phyloP scores from a whole-genome alignment of 2,113 vertebrate genomes.

The Lepus americanus region DNA sequence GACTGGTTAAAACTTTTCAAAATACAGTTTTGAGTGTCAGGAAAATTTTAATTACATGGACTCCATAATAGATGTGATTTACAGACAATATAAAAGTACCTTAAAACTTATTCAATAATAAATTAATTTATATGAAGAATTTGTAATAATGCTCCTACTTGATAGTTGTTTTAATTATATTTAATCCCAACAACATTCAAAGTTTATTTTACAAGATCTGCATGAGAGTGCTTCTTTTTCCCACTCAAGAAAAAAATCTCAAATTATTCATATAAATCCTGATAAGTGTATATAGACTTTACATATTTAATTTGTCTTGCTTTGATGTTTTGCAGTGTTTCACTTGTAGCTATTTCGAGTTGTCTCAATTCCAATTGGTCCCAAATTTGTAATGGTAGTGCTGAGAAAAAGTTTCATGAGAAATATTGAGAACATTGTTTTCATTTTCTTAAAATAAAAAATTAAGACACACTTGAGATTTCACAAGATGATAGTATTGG shows the following conservation, averaged over 20 bases:
- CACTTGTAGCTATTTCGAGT: background rate
- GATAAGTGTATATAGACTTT: background rate
- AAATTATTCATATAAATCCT: slow-evolving; percentile 31
- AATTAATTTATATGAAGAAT: background rate
- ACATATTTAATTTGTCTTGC: background rate
- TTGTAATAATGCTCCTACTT: background rate
- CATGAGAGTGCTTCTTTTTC: background rate
- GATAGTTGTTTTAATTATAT: background rate
- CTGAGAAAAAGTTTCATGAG: slow-evolving; percentile 21
- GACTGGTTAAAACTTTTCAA: background rate
- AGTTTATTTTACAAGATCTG: background rate
- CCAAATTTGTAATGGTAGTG: slow-evolving; percentile 14
- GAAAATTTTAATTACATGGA: background rate
- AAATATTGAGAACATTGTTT: slow-evolving; percentile 39
- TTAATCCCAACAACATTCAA: background rate
- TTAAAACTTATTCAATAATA: slow-evolving; percentile 13
- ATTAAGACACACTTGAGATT: slow-evolving; percentile 60
- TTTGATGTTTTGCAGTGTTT: slow-evolving; percentile 11
- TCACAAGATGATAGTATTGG: slow-evolving; percentile 61
- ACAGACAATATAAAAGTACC: background rate
- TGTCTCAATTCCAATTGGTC: background rate
- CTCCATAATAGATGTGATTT: background rate
- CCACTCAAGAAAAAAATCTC: background rate
- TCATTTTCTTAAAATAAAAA: slow-evolving; percentile 59
- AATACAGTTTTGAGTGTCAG: background rate